These are phyloP conservation scores for Triplophysa yarkandensis DNA, from an alignment of 2,797 vertebrate species.

Conservation along the genomic window DNA sequence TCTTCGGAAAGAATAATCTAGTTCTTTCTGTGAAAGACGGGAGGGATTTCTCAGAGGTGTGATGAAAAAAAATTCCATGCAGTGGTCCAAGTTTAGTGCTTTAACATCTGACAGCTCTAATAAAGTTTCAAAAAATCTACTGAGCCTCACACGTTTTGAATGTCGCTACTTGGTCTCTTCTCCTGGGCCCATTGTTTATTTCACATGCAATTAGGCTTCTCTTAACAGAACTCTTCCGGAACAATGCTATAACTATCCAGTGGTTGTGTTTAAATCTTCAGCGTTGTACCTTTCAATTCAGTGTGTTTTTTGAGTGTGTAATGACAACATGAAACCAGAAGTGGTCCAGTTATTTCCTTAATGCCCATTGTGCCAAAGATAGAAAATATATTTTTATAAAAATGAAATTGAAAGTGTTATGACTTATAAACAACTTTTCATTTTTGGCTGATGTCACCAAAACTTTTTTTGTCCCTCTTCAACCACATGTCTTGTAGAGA, in stretches of 20 bases:
- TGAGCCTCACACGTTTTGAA: constrained; percentile 15
- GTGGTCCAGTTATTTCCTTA: neutral
- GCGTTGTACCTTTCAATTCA: too few species aligned
- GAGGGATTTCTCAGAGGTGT: neutral
- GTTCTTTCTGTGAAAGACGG: constrained; percentile 1
- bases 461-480: neutral
- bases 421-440: neutral
- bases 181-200: constrained; percentile 16
- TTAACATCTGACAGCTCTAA: neutral
- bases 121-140: constrained; percentile 13
- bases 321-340: neutral
- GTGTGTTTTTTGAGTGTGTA: neutral
- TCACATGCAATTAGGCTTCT: constrained; percentile 1
- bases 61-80: neutral
- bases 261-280: neutral
- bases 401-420: too few species aligned
- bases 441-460: neutral
- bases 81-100: constrained; percentile 15
- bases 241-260: constrained; percentile 9
- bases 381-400: neutral
- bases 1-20: neutral
- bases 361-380: neutral
- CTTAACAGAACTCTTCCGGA: neutral
- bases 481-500: neutral
- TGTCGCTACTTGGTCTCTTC: neutral